Base-by-base conservation (phyloP, 2,888 invertebrate genomes). In the Dicycla oo region DNA sequence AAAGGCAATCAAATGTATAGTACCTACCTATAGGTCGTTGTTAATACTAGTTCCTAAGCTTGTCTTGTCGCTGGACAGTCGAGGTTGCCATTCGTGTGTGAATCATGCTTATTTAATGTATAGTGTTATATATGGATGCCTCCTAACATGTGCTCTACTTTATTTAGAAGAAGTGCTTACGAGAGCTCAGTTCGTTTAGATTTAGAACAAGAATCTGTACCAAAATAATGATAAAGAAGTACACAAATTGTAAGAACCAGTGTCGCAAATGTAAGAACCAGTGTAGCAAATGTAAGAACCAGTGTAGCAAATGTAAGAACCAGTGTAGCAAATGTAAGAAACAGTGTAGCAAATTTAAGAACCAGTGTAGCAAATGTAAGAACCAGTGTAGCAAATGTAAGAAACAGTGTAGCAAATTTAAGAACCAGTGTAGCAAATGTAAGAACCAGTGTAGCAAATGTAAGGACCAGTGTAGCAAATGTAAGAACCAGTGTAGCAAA, bases 321-420 rank as follows among this genome's bases (percentile, higher is more conserved):
- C 40, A 38, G 54, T 43, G 61, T 45, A 20, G 73, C 56, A 61
- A 79, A 57, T 51, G 62, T n/a, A n/a, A n/a, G n/a, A n/a, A n/a
- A n/a, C n/a, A n/a, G n/a, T n/a, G n/a, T n/a, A n/a, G n/a, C n/a
- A n/a, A n/a, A n/a, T n/a, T n/a, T n/a, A n/a, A n/a, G n/a, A n/a
- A 34, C 45, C 40, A 38, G 54, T 43, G 61, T 45, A 20, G 73
- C 56, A 61, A 79, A 57, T 51, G 62, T n/a, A n/a, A n/a, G n/a
- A n/a, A 34, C 45, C 40, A 38, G 54, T 43, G 61, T 45, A 20
- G 73, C 56, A 61, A 79, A 57, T 51, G 62, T n/a, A n/a, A n/a
- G n/a, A n/a, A n/a, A n/a, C n/a, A n/a, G n/a, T n/a, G n/a, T n/a
- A n/a, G n/a, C n/a, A n/a, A n/a, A n/a, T n/a, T n/a, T n/a, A n/a